A percentile compares a stretch with the other conserved stretches of the same genome.
Evolutionary conservation across 2,888 invertebrate species (phyloP).

Genomic region (Dynastes hyllus): DNA sequence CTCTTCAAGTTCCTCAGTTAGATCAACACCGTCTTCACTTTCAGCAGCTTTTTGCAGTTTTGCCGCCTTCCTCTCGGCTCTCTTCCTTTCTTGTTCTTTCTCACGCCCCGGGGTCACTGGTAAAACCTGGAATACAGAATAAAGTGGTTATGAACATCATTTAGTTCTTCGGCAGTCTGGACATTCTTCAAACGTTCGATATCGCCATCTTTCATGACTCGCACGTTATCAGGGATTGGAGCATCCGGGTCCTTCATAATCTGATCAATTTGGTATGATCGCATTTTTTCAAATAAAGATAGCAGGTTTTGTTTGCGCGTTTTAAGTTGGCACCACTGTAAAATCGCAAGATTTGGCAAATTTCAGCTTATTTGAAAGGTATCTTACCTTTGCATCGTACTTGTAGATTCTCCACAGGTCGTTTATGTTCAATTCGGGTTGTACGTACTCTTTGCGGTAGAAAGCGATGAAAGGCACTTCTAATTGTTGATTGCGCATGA

Average conservation of each 20-base stretch:
- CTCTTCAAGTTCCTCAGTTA: conserved; percentile 74
- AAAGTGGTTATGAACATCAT: conserved; percentile 95
- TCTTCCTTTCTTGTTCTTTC: conserved; percentile 79
- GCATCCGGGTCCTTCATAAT: conserved; percentile 88
- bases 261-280: conserved; percentile 89
- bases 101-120: conserved; percentile 79
- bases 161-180: conserved; percentile 91
- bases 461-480: conserved; percentile 99
- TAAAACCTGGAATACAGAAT: conserved; percentile 90
- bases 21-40: conserved; percentile 79
- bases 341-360: conserved; percentile 50
- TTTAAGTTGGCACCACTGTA: conserved; percentile 90
- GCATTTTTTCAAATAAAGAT: conserved; percentile 92
- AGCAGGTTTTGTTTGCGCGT: conserved; percentile 88
- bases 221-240: conserved; percentile 86
- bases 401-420: conserved; percentile 98
- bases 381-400: conserved; percentile 56
- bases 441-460: conserved; percentile 98
- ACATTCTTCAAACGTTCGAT: conserved; percentile 84
- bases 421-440: conserved; percentile 93
- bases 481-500: conserved; percentile 95
- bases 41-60: conserved; percentile 72
- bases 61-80: conserved; percentile 72
- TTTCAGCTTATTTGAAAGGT: too few relatives aligned
- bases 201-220: conserved; percentile 90